phyloP scores from a whole-genome alignment of 2,113 vertebrate species.

The Plestiodon gilberti region DNA sequence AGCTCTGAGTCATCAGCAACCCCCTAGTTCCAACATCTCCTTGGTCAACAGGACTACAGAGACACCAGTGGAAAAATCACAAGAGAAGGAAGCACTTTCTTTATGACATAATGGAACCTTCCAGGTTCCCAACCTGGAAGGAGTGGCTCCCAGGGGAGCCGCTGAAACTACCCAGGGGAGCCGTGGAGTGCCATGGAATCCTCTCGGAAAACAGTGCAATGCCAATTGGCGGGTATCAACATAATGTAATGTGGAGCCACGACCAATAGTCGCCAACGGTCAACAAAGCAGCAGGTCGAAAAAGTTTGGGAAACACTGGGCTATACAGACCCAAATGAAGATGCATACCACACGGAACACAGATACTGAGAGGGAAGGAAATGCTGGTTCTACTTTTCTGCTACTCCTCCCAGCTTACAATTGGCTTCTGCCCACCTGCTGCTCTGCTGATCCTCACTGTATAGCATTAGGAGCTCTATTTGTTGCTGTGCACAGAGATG shows the following conservation, averaged over 20 bases:
- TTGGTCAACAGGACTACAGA: not conserved
- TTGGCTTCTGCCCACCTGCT: constrained; percentile 33
- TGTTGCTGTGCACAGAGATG: not conserved
- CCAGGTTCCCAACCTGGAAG: no score
- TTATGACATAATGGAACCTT: not conserved
- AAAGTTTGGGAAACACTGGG: no score
- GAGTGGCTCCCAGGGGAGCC: no score
- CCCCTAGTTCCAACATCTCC: not conserved
- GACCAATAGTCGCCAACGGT: no score
- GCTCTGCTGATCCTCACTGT: constrained; percentile 25
- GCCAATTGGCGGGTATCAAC: no score
- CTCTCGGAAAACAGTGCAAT: no score
- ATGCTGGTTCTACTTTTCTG: not conserved
- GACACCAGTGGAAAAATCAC: not conserved
- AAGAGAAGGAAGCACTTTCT: fast-evolving
- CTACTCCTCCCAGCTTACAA: constrained; percentile 7
- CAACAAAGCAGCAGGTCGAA: no score
- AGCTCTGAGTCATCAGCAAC: not conserved
- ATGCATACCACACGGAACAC: not conserved
- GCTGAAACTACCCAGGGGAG: no score
- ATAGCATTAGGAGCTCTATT: not conserved
- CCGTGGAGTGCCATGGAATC: no score
- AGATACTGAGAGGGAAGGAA: constrained; percentile 35
- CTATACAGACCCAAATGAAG: not conserved
- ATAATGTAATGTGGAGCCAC: no score